Percentiles rank a stretch among this genome's conserved stretches.
Evolutionary conservation across 2,888 invertebrate species (phyloP).

Genomic region (Sipha maydis): DNA sequence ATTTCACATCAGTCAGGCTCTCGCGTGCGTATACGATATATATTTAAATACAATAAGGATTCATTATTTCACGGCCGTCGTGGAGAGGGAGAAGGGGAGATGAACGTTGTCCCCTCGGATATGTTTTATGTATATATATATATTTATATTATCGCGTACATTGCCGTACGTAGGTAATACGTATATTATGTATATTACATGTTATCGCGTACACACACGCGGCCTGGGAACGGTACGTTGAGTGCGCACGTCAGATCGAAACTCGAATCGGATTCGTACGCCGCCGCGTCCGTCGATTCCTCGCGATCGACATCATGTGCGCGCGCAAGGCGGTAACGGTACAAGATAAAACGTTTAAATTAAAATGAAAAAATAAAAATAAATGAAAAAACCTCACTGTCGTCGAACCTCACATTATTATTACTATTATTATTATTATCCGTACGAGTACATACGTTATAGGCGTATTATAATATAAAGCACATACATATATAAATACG

Average conservation of each 20-base stretch:
- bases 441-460: background rate
- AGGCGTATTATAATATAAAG: background rate
- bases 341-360: conserved; percentile 14
- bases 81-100: background rate
- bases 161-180: background rate
- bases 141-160: background rate
- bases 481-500: no score
- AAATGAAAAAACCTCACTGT: no score
- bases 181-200: conserved; percentile 1
- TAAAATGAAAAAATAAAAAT: no score
- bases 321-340: conserved; percentile 26
- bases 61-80: conserved; percentile 49
- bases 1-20: conserved; percentile 58
- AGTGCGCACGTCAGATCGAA: background rate
- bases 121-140: background rate
- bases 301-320: background rate
- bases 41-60: conserved; percentile 62
- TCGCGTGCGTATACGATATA: background rate
- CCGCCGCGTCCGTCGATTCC: background rate
- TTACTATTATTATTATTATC: background rate
- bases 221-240: conserved; percentile 41
- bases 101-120: background rate
- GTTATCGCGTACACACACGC: background rate
- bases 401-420: no score
- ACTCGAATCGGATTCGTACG: conserved; percentile 15